Evolutionary conservation across 2,113 vertebrate genomes (phyloP), one percentile per base, ranked within the genome.

Genomic region (Oreamnos americanus): DNA sequence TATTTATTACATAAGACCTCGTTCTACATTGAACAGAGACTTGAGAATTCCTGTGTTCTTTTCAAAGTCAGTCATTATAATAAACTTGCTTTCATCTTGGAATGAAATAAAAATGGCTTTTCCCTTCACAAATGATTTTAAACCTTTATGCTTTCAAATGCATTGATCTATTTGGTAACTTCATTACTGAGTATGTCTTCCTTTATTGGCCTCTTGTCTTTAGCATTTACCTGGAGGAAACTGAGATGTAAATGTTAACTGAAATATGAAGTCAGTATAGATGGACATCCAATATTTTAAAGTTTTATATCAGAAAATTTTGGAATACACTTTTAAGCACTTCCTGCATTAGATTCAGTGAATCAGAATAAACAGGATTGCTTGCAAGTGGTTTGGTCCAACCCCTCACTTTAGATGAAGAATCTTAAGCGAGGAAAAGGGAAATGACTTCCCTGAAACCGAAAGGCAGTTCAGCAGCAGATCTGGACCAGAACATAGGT

Each of bases 1-100:
- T 95, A 76, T 95, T 95, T 98, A 83, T 96, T 91, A 57, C 39
- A 30, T 91, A 91, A 60, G 49, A 91, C 19, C 81, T 97, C 91
- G 14, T 88, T 95, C 78, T 91, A 62, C 33, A 87, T 64, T 95
- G 87, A 97, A 93, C 10, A 90, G 76, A 64, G 6, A 62, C 51
- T 92, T 90, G 89, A 90, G 83, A 93, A 90, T 76, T 97, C 57
- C 58, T 92, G n/a, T 89, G 19, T 79, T 94, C 58, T 93, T 95
- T 95, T 94, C 45, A 64, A 76, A 91, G 39, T 19, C n/a, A 53
- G 60, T 85, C 95, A 95, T 95, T 83, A 87, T 85, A 95, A 94
- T 92, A 92, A 89, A 79, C 45, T 62, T 95, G n/a, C 57, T 96
- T 94, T 94, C 23, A 83, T 94, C 89, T 97, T 94, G 88, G 57